Percentiles rank a stretch among this genome's conserved stretches.
phyloP scores from a whole-genome alignment of 2,888 invertebrate species.

The Adela reaumurella region DNA sequence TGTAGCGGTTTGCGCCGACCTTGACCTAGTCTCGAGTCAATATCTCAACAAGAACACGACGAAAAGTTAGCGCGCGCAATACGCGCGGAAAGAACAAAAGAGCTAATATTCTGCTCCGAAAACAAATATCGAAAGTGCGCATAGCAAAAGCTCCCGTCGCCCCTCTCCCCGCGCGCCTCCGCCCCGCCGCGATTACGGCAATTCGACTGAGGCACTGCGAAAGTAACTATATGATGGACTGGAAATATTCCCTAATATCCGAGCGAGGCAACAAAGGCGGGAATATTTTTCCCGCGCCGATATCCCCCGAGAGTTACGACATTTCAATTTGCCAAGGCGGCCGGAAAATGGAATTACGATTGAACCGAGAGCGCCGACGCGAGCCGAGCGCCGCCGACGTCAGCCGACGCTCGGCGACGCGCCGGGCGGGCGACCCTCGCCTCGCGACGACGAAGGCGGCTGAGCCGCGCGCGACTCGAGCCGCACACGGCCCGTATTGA shows the following conservation, averaged over 20 bases:
- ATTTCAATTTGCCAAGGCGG: slow-evolving; percentile 60
- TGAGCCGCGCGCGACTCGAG: too few species aligned
- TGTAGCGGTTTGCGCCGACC: too few species aligned
- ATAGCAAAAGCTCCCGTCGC: too few species aligned
- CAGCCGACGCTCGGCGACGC: slow-evolving; percentile 28
- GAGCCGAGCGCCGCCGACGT: slow-evolving; percentile 26
- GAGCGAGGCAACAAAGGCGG: slow-evolving; percentile 49
- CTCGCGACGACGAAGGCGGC: slow-evolving; percentile 20
- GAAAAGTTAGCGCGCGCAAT: too few species aligned
- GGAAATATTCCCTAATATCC: slow-evolving; percentile 51
- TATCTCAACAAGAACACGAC: too few species aligned
- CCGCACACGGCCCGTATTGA: too few species aligned
- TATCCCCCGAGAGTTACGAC: slow-evolving; percentile 59
- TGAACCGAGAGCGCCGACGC: slow-evolving; percentile 39
- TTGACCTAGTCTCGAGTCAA: too few species aligned
- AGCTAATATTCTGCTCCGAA: not conserved
- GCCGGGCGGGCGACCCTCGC: slow-evolving; percentile 26
- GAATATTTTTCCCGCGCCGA: slow-evolving; percentile 56
- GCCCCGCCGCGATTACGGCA: slow-evolving; percentile 35
- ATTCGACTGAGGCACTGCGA: slow-evolving; percentile 13
- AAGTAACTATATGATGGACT: slow-evolving; percentile 18
- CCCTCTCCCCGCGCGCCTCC: slow-evolving; percentile 19
- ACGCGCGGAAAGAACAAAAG: not conserved
- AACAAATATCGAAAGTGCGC: slow-evolving; percentile 20
- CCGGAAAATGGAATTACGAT: slow-evolving; percentile 59